Conservation (phyloP, 92 coral and sea anemone genomes). For the Siderastrea siderea region DNA sequence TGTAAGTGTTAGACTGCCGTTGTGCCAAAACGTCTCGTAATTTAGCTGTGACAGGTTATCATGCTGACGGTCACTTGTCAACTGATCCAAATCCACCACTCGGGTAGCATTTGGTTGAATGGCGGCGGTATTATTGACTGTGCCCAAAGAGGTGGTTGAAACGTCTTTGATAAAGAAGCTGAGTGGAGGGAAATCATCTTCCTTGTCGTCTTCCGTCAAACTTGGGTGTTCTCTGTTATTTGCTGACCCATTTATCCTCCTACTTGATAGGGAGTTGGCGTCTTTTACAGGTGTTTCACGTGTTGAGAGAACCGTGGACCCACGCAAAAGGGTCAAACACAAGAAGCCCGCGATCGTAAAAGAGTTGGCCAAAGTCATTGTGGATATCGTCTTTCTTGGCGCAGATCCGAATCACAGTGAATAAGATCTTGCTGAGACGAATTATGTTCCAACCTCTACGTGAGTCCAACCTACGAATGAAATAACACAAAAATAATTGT, state of each 20-base stretch:
- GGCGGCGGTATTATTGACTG: not conserved
- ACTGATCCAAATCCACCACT: constrained; percentile 13
- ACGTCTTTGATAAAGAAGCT: constrained; percentile 39
- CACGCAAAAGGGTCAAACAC: not conserved
- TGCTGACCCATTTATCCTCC: not conserved
- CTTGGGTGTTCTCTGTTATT: not conserved
- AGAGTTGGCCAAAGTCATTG: constrained; percentile 6
- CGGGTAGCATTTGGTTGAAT: not conserved
- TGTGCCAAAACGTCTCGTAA: constrained; percentile 78
- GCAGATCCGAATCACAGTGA: not conserved
- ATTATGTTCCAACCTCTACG: not conserved
- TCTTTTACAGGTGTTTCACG: not conserved
- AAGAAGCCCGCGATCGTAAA: not conserved
- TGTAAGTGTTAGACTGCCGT: constrained; percentile 70
- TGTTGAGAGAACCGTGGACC: not conserved
- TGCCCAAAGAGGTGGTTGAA: constrained; percentile 18
- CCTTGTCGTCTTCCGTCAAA: not conserved
- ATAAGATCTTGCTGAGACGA: not conserved
- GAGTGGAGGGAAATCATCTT: constrained; percentile 32
- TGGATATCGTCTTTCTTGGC: not conserved
- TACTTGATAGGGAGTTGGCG: not conserved
- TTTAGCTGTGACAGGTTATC: constrained; percentile 38
- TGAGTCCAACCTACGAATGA: constrained; percentile 23
- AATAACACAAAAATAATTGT: not conserved
- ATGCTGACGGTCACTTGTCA: not conserved